Percentiles rank a stretch among this genome's conserved stretches.
Conservation (phyloP, 2,113 vertebrate species). For the Odobenus rosmarus region DNA sequence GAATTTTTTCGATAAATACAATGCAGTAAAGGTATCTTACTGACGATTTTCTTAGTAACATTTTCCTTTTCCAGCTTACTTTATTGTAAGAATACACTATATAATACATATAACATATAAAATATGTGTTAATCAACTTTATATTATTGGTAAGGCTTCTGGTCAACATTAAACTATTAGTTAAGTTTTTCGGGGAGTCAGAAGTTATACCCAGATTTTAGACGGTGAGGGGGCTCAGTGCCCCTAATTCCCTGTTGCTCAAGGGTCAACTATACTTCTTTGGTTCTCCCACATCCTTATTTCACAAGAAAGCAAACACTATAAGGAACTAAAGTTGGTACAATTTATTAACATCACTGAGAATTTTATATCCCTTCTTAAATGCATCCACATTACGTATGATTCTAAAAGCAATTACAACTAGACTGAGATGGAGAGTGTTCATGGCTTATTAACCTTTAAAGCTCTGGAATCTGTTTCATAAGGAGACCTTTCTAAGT, state of each 20-base stretch:
- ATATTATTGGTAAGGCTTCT: background rate
- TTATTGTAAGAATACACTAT: background rate
- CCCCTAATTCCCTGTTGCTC: background rate
- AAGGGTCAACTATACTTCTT: background rate
- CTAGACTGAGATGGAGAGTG: background rate
- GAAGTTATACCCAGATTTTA: background rate
- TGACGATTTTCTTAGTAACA: background rate
- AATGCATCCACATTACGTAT: background rate
- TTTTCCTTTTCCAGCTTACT: background rate
- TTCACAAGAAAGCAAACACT: background rate
- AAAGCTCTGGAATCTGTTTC: background rate
- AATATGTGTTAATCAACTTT: background rate
- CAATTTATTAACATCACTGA: background rate
- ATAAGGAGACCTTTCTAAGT: background rate
- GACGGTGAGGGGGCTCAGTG: background rate
- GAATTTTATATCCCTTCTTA: slow-evolving; percentile 20
- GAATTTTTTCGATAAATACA: background rate
- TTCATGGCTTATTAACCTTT: slow-evolving; percentile 40
- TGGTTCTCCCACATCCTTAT: background rate
- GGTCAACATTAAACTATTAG: background rate
- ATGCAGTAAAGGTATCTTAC: background rate
- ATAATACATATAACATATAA: background rate
- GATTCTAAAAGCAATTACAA: slow-evolving; percentile 42
- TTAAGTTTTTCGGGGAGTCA: background rate
- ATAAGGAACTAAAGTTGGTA: background rate